Conservation (phyloP, 2,888 invertebrate genomes). For the Cerastoderma edule region DNA sequence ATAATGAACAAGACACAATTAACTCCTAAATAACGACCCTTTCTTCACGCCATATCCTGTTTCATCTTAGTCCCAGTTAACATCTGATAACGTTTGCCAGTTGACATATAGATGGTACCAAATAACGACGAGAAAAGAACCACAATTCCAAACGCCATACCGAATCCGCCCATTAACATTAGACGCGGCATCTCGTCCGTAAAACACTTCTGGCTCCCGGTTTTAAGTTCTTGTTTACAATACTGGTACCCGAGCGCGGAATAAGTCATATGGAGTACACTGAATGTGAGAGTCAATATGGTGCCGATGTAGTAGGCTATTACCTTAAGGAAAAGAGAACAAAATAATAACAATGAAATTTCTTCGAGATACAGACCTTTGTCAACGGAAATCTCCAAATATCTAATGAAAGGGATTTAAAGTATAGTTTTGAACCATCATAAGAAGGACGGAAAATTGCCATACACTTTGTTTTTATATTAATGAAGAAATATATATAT, state of each 20-base stretch:
- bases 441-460: not conserved
- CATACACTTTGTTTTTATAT: too few species aligned
- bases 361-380: not conserved
- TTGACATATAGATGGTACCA: slow-evolving; percentile 14
- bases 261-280: slow-evolving; percentile 15
- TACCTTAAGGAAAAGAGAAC: not conserved
- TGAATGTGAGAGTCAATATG: slow-evolving; percentile 4
- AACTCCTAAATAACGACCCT: too few species aligned
- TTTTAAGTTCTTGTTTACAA: not conserved
- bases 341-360: not conserved
- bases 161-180: slow-evolving; percentile 23
- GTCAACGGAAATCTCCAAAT: not conserved
- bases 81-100: not conserved
- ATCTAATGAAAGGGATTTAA: not conserved
- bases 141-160: slow-evolving; percentile 15
- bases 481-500: too few species aligned
- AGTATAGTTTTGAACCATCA: not conserved
- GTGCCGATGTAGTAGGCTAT: slow-evolving; percentile 8
- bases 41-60: too few species aligned
- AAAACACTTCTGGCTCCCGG: not conserved
- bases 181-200: slow-evolving; percentile 7
- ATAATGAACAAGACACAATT: too few species aligned
- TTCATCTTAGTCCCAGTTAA: slow-evolving; percentile 1
- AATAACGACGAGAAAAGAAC: slow-evolving; percentile 14
- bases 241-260: slow-evolving; percentile 8